Evolutionary conservation across 2,888 invertebrate genomes (phyloP).

Genomic region (Trichopria drosophilae): DNA sequence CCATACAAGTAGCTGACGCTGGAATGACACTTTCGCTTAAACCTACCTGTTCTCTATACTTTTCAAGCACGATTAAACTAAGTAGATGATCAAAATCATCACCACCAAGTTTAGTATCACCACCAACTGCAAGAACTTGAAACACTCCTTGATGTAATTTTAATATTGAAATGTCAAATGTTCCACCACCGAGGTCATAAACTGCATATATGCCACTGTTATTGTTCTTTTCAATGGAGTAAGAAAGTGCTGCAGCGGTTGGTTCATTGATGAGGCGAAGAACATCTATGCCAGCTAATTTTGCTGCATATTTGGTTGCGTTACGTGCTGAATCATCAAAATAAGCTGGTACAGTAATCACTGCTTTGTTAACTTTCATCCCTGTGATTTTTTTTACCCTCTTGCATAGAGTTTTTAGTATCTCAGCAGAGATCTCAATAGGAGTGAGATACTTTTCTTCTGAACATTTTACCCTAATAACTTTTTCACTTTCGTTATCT

Average conservation of each 20-base stretch:
- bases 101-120: slow-evolving; percentile 68
- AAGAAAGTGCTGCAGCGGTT: slow-evolving; percentile 23
- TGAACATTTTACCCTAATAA: slow-evolving; percentile 59
- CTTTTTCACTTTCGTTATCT: slow-evolving; percentile 59
- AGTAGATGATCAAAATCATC: slow-evolving; percentile 67
- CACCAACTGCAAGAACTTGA: slow-evolving; percentile 69
- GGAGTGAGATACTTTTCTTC: slow-evolving; percentile 18
- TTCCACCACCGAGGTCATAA: slow-evolving; percentile 58
- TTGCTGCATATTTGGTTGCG: slow-evolving; percentile 57
- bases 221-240: slow-evolving; percentile 19
- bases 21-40: slow-evolving; percentile 14
- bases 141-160: slow-evolving; percentile 69
- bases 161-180: slow-evolving; percentile 54
- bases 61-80: slow-evolving; percentile 61
- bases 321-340: slow-evolving; percentile 63
- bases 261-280: slow-evolving; percentile 21
- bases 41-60: slow-evolving; percentile 15
- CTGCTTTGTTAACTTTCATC: slow-evolving; percentile 50
- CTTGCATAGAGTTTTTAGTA: slow-evolving; percentile 15
- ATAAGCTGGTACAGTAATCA: slow-evolving; percentile 60
- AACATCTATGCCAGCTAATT: slow-evolving; percentile 22
- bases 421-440: slow-evolving; percentile 16
- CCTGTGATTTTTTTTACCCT: slow-evolving; percentile 16
- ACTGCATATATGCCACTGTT: slow-evolving; percentile 60
- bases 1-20: slow-evolving; percentile 63